Conservation (phyloP, 2,888 invertebrate species). For the Platypus cylindrus region DNA sequence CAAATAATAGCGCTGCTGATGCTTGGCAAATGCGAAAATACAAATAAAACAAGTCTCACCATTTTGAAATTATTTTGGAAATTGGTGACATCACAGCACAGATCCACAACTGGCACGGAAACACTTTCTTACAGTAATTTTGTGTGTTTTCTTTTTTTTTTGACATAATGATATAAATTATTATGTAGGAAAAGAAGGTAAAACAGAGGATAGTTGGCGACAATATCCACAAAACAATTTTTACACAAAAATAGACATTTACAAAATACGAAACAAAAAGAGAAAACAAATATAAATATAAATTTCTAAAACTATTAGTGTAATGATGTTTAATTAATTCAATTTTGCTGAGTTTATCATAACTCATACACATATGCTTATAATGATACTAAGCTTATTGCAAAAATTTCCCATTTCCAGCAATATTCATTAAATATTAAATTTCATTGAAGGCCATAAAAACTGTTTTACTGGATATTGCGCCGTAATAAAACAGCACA, state of each 20-base stretch:
- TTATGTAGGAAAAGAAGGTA: slow-evolving; percentile 7
- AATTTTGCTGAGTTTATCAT: no score
- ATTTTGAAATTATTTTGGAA: slow-evolving; percentile 21
- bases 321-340: no score
- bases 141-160: slow-evolving; percentile 1
- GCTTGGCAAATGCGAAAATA: slow-evolving; percentile 27
- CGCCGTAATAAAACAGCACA: slow-evolving; percentile 15
- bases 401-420: no score
- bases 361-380: no score
- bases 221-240: slow-evolving; percentile 23
- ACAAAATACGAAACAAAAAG: slow-evolving; percentile 7
- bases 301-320: no score
- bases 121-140: slow-evolving; percentile 6
- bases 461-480: slow-evolving; percentile 20
- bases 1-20: slow-evolving; percentile 14
- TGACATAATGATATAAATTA: slow-evolving; percentile 1
- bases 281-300: no score
- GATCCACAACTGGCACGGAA: slow-evolving; percentile 10
- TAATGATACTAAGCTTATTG: no score
- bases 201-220: slow-evolving; percentile 10
- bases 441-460: not conserved
- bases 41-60: slow-evolving; percentile 30
- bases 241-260: slow-evolving; percentile 2
- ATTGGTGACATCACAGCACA: slow-evolving; percentile 11
- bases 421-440: no score